Evolutionary conservation across 2,797 vertebrate species (phyloP), one percentile per base, ranked within the genome.

Genomic region (Molossus alvarezi): DNA sequence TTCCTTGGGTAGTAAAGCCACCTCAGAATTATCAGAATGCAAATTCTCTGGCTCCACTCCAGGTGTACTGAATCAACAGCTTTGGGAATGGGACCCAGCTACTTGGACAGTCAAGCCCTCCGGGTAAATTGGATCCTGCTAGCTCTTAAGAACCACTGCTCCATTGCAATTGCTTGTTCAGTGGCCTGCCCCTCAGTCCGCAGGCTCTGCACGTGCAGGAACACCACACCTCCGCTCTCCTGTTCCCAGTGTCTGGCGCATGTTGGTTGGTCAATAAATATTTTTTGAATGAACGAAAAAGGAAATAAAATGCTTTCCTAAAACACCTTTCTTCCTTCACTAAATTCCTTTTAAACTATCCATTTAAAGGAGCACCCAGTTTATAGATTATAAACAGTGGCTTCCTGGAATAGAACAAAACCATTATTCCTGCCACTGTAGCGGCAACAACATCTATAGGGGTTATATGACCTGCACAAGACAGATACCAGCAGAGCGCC

Each of bases 231-330:
- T 88, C 69, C 3, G 2, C 18, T 29, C 57, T 17, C 1, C 0
- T 76, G 0, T 29, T 76, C 18, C 21, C 23, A 3, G 7, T 2
- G 20, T 25, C 53, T 33, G 71, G 11, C 2, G 9, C 25, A 18
- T 29, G 67, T 37, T 82, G 25, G 15, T 14, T 45, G 53, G 14
- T 60, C 77, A 65, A 29, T 51, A 75, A 94, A 65, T 67, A 60
- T n/a, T 53, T 72, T 72, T 51, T 72, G 9, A 72, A 85, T 81
- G 83, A 55, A 81, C 18, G 75, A 51, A 57, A 69, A 62, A 41
- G 45, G 41, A n/a, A 91, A 71, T 55, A 10, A 53, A 75, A 29
- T 80, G 11, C 0, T 65, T 77, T 93, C 18, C 69, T 72, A 53
- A 72, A 51, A 58, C 25, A 29, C 41, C 58, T 67, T 77, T 79